Conservation (phyloP, 2,888 invertebrate genomes). For the Scaptomyza parva region DNA sequence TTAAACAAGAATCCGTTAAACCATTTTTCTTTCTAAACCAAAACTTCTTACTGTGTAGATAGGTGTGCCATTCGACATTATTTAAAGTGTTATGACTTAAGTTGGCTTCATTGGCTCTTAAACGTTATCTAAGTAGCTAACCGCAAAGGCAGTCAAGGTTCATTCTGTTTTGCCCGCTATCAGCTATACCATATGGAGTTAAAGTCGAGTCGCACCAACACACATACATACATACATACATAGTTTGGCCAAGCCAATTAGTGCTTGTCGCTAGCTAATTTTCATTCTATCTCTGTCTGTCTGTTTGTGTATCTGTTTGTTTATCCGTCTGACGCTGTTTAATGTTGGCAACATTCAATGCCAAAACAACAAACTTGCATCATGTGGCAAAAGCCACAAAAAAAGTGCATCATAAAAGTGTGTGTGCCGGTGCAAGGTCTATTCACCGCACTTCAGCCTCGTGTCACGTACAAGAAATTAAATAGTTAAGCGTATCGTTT, state of each 20-base stretch:
- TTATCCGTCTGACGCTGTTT: slow-evolving; percentile 28
- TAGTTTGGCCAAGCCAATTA: slow-evolving; percentile 59
- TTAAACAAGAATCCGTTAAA: too few species aligned
- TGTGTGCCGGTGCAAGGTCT: slow-evolving; percentile 18
- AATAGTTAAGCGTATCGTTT: slow-evolving; percentile 56
- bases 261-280: slow-evolving; percentile 68
- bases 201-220: background rate
- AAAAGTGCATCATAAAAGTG: slow-evolving; percentile 57
- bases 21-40: too few species aligned
- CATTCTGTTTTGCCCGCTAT: slow-evolving; percentile 16
- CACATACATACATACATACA: slow-evolving; percentile 24
- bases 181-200: slow-evolving; percentile 47
- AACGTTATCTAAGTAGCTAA: slow-evolving; percentile 76
- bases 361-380: slow-evolving; percentile 53
- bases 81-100: slow-evolving; percentile 73
- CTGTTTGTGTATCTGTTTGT: slow-evolving; percentile 16
- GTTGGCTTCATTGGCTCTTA: slow-evolving; percentile 63
- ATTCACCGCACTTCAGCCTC: background rate
- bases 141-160: slow-evolving; percentile 29
- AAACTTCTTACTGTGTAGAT: slow-evolving; percentile 5
- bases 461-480: slow-evolving; percentile 72
- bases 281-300: slow-evolving; percentile 19
- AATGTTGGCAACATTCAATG: slow-evolving; percentile 66
- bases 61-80: slow-evolving; percentile 48
- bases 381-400: slow-evolving; percentile 40